phyloP scores from a whole-genome alignment of 2,888 invertebrate genomes.

The Liopterus haemorrhoidalis region DNA sequence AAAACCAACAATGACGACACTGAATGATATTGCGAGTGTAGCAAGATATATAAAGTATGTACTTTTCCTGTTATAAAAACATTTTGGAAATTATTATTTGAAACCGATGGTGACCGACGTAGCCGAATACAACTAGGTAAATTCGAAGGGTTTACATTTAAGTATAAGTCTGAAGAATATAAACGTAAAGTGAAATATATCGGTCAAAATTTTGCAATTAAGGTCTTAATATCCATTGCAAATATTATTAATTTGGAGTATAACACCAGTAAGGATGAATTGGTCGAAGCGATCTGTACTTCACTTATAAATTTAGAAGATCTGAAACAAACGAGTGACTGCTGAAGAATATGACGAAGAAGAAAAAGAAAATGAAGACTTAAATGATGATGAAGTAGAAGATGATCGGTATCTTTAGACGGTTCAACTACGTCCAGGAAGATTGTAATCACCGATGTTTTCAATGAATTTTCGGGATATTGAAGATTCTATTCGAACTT shows the following conservation, averaged over 20 bases:
- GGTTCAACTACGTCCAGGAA: neutral
- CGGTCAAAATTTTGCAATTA: neutral
- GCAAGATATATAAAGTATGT: too few species aligned
- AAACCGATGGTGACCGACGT: too few species aligned
- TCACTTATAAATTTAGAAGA: neutral
- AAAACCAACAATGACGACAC: too few species aligned
- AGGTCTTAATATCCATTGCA: constrained; percentile 9
- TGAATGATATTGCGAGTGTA: too few species aligned
- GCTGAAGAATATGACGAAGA: neutral
- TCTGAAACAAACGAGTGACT: neutral
- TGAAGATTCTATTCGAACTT: constrained; percentile 16
- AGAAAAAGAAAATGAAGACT: constrained; percentile 3
- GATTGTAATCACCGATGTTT: neutral
- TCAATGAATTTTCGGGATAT: constrained; percentile 14
- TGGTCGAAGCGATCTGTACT: neutral
- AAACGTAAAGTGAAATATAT: too few species aligned
- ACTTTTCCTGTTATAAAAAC: too few species aligned
- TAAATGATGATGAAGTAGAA: neutral
- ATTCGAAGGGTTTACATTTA: too few species aligned
- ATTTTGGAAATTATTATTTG: too few species aligned
- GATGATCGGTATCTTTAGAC: neutral
- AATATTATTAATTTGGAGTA: constrained; percentile 12
- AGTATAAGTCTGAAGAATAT: too few species aligned
- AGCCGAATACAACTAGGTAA: too few species aligned
- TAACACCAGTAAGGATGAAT: constrained; percentile 9